Base-by-base conservation (phyloP, 2,888 invertebrate genomes). In the Bombylius discolor region DNA sequence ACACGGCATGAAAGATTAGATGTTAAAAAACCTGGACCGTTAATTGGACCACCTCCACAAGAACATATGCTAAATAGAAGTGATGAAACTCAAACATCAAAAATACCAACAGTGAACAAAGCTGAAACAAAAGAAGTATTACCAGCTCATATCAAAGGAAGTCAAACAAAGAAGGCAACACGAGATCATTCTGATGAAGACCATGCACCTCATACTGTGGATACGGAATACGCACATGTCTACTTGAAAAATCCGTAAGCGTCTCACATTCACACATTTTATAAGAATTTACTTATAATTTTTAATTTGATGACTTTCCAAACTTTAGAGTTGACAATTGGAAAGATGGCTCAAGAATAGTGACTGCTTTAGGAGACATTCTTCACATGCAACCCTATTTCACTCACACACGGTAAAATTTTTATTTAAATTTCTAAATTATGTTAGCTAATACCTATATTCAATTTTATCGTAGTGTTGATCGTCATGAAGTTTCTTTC, bases 11-110 rank as follows among this genome's bases (percentile, higher is more conserved):
- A 93, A 78, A 80, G 94, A 67, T 80, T 92, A 62, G 93, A 94
- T 76, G 93, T 93, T 52, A 94, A 94, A 77, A 94, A 94, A 76
- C 93, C 94, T n/a, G 93, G 93, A 57, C 93, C 94, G 52, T 83
- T 82, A 58, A 84, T 72, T 47, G 72, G 70, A 23, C 71, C 72
- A n/a, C 73, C 70, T 14, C 62, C 64, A 11, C 61, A 62, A 12
- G 64, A 63, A 6, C 61, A 66, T 13, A 53, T 58, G 5, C 56
- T 64, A 39, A 61, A 62, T 9, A 63, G 64, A 23, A 47, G 49
- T 13, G 52, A 50, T 4, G 52, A 56, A 55, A 59, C 23, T 13
- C 48, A 11, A 52, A 46, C 44, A 47, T 49, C 59, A n/a, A 33
- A 39, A 52, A 62, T 42, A 47, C 45, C 12, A 5, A 5, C 45